Percentiles rank a stretch among this genome's conserved stretches.
phyloP scores from a whole-genome alignment of 2,797 vertebrate species.

The Anniella stebbinsi region DNA sequence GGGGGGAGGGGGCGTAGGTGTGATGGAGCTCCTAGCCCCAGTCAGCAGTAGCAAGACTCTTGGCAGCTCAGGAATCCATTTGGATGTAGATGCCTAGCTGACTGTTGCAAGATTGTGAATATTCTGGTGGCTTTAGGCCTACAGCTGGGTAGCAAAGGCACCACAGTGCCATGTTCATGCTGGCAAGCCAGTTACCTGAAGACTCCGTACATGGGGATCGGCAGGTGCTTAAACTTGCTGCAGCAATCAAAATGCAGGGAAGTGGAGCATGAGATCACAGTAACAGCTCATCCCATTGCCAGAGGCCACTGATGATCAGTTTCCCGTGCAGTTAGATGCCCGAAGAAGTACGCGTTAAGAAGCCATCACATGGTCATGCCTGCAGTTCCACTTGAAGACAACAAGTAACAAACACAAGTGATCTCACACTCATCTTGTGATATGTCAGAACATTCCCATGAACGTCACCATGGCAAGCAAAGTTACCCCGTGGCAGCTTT shows the following conservation, averaged over 20 bases:
- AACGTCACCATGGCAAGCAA: background rate
- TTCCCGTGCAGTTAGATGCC: background rate
- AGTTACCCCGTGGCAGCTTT: background rate
- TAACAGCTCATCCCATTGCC: background rate
- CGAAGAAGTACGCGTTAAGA: background rate
- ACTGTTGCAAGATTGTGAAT: background rate
- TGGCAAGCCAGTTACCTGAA: background rate
- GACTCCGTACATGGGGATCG: background rate
- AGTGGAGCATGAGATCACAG: background rate
- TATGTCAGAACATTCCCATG: background rate
- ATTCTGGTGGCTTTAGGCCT: background rate
- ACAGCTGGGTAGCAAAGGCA: background rate
- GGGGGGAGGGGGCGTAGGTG: too few species aligned
- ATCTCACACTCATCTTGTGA: background rate
- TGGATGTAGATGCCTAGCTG: background rate
- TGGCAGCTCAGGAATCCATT: background rate
- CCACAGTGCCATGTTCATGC: too few species aligned
- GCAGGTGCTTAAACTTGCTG: background rate
- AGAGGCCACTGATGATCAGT: background rate
- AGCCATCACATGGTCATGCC: background rate
- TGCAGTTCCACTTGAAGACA: background rate
- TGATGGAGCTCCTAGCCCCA: too few species aligned
- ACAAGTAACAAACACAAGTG: background rate
- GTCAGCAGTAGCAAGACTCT: background rate
- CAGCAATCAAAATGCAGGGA: background rate